Base-by-base conservation (phyloP, 1,140 invertebrate genomes). In the Drosophila sturtevanti region DNA sequence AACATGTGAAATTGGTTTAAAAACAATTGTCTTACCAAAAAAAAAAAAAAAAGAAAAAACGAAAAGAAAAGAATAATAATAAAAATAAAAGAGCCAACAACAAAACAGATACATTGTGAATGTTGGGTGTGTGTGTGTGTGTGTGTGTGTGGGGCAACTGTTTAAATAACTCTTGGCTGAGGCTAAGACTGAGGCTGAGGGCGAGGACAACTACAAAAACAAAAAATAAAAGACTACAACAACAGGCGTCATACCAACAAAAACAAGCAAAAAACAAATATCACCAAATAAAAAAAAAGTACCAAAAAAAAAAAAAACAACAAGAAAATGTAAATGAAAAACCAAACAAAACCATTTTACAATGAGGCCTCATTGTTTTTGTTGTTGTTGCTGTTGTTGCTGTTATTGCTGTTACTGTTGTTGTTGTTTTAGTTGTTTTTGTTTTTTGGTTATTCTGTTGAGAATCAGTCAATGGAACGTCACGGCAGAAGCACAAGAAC, bases 381-480 rank as follows among this genome's bases (percentile, higher is more conserved):
- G 73, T 31, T 72, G 58, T 44, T 79, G 60, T 68, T 79, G 55
- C 10, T 60, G 68, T 38, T 80, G 75, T 60, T 67, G 63, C 4
- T 2, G 24, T 24, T 24, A 4, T n/a, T n/a, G n/a, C n/a, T 81
- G 72, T 51, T 67, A 54, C 55, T 69, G 73, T 31, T 72, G 58
- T 44, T 79, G 60, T 68, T 79, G 55, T n/a, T 60, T n/a, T n/a
- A n/a, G 68, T 38, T 80, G 75, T 60, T 67, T 60, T 24, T 2
- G 24, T 24, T 80, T 71, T 60, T 67, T 61, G 74, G 44, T 64
- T 71, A 67, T 67, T 79, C 79, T 77, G 63, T 71, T 67, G 48
- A 85, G 81, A 87, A 68, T 82, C 84, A 87, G 79, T 82, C 75
- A 87, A 79, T 87, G 82, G 82, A 87, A 87, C 82, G 82, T 79